Conservation (phyloP, 1,140 invertebrate species). For the Ips typographus region DNA sequence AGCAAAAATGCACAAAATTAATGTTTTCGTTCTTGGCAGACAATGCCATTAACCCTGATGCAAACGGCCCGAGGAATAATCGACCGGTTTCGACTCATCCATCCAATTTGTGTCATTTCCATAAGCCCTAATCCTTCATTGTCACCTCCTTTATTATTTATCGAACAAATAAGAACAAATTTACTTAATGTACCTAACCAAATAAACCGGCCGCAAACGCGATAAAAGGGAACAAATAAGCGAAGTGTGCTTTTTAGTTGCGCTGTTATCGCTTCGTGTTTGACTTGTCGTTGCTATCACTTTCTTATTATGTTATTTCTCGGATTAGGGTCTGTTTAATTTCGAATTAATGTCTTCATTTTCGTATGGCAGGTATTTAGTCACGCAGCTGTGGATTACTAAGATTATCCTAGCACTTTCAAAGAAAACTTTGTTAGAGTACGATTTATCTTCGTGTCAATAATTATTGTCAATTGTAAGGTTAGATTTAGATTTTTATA, state of each 20-base stretch:
- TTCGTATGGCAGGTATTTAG: no score
- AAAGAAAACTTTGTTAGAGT: no score
- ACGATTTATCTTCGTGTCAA: no score
- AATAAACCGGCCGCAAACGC: not conserved
- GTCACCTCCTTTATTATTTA: constrained; percentile 20
- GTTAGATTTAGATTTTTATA: no score
- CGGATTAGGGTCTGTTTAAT: no score
- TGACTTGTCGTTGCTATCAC: not conserved
- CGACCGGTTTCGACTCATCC: constrained; percentile 4
- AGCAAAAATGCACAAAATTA: not conserved
- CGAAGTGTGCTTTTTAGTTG: not conserved
- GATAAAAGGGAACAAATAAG: not conserved
- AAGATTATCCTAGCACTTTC: no score
- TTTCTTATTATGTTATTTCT: not conserved
- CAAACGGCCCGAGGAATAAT: not conserved
- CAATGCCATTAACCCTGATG: constrained; percentile 4
- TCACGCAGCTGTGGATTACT: no score
- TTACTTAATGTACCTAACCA: constrained; percentile 13
- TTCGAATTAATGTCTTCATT: no score
- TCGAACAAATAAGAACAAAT: constrained; percentile 7
- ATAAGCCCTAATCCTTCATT: constrained; percentile 19
- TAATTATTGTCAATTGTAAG: no score
- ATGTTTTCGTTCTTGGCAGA: not conserved
- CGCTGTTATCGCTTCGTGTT: not conserved
- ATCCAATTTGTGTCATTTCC: constrained; percentile 13